phyloP scores from a whole-genome alignment of 2,797 vertebrate species.

The Gymnothorax reevesii region DNA sequence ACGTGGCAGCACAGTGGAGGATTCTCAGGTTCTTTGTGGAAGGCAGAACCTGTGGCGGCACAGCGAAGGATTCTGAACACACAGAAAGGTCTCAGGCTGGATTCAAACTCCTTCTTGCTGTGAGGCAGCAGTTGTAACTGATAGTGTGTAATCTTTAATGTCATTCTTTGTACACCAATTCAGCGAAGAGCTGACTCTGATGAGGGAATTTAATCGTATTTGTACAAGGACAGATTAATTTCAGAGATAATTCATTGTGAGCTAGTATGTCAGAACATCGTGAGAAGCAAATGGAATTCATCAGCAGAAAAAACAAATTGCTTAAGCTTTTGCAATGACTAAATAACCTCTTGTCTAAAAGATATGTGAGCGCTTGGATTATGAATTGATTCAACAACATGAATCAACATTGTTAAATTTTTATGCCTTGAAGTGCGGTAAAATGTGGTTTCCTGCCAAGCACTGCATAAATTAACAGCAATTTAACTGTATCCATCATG shows the following conservation, averaged over 20 bases:
- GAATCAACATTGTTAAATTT: background rate
- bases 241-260: background rate
- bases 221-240: background rate
- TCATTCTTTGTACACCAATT: background rate
- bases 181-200: background rate
- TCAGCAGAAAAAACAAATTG: background rate
- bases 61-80: no score
- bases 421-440: background rate
- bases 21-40: no score
- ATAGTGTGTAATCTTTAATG: background rate
- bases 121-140: no score
- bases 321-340: background rate
- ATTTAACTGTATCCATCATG: background rate
- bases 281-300: background rate
- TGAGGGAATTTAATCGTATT: background rate
- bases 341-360: background rate
- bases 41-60: no score
- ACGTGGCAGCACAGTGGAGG: no score
- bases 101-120: no score
- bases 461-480: background rate
- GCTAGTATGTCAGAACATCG: background rate
- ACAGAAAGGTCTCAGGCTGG: no score
- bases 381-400: slow-evolving; percentile 10
- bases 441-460: background rate
- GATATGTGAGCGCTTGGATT: background rate